Percentiles rank a stretch among this genome's conserved stretches.
phyloP scores from a whole-genome alignment of 2,797 vertebrate genomes.

The Alexandromys oeconomus region DNA sequence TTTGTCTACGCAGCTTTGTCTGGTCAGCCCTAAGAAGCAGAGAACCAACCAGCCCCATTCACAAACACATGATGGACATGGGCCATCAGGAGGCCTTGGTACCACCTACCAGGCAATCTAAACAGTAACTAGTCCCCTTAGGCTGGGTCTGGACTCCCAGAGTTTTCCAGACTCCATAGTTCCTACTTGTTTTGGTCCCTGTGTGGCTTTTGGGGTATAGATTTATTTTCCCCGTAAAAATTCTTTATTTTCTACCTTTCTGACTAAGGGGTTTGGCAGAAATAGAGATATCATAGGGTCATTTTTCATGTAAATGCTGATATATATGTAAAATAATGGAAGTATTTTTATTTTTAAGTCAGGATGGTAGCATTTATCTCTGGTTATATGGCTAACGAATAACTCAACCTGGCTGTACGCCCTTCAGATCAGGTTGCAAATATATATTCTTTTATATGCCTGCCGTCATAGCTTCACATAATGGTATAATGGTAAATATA shows the following conservation, averaged over 20 bases:
- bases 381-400: background rate
- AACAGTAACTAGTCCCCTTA: background rate
- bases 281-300: background rate
- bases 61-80: accelerated
- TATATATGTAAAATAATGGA: background rate
- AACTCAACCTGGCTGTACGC: background rate
- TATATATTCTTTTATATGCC: background rate
- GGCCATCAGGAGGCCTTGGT: background rate
- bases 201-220: background rate
- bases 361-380: background rate
- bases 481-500: background rate
- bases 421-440: background rate
- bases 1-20: background rate
- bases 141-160: background rate
- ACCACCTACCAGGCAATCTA: background rate
- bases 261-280: background rate
- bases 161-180: background rate
- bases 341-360: background rate
- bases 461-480: background rate
- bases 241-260: background rate
- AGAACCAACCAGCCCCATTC: background rate
- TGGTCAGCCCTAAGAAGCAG: background rate
- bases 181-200: background rate
- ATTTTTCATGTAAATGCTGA: background rate
- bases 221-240: background rate